These are phyloP conservation scores for Erpobdella octoculata DNA, from an alignment of 2,888 invertebrate species.

Conservation along the genomic window DNA sequence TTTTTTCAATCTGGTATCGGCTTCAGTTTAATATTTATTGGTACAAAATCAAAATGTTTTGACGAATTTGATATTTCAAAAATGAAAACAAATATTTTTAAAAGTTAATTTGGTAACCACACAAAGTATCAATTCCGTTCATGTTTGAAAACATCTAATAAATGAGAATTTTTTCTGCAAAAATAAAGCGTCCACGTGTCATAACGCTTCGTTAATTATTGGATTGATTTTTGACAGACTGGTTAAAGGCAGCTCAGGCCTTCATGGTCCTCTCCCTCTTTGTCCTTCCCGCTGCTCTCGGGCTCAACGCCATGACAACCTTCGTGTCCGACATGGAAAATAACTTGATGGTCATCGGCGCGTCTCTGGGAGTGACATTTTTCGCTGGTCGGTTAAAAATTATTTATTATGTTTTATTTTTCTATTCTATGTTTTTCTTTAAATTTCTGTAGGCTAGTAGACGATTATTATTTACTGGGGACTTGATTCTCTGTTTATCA, in stretches of 20 bases:
- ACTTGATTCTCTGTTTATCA: no score
- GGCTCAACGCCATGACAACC: slow-evolving; percentile 29
- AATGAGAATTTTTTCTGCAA: no score
- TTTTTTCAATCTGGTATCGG: no score
- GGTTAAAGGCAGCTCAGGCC: slow-evolving; percentile 38
- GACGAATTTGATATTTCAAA: no score
- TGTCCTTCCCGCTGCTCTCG: slow-evolving; percentile 34
- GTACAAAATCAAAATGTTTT: no score
- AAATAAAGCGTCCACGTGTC: no score
- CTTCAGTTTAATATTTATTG: no score
- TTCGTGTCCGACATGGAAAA: slow-evolving; percentile 33
- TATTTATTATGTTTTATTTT: neutral
- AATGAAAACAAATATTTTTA: no score
- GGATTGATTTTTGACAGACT: slow-evolving; percentile 35
- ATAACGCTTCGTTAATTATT: neutral
- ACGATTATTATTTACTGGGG: no score
- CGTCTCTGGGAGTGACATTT: slow-evolving; percentile 29
- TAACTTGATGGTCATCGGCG: slow-evolving; percentile 32
- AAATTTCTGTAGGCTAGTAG: no score
- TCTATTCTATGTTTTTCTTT: neutral
- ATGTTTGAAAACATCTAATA: no score
- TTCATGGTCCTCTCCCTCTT: slow-evolving; percentile 37
- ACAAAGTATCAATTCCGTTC: no score
- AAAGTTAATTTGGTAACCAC: neutral
- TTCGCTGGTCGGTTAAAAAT: slow-evolving; percentile 28